These are phyloP conservation scores for Hirtodrosophila histrioides DNA, from an alignment of 2,888 invertebrate genomes.

Conservation along the genomic window DNA sequence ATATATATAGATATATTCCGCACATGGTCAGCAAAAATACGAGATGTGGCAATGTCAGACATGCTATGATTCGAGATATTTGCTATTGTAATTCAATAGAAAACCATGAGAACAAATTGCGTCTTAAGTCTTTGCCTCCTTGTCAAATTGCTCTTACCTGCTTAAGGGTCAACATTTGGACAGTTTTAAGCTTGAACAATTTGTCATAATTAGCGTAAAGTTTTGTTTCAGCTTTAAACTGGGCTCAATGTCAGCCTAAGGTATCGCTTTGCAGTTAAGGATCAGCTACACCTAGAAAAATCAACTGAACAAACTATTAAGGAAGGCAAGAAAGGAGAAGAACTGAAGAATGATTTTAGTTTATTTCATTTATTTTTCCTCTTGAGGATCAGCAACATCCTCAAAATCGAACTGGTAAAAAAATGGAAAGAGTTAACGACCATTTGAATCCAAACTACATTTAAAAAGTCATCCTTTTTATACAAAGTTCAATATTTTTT, in stretches of 20 bases:
- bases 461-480: too few relatives aligned
- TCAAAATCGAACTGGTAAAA: too few relatives aligned
- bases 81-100: constrained; percentile 54
- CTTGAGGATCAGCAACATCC: too few relatives aligned
- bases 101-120: constrained; percentile 37
- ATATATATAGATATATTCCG: constrained; percentile 9
- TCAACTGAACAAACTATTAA: too few relatives aligned
- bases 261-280: background rate
- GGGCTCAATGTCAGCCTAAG: constrained; percentile 22
- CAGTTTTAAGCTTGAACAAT: constrained; percentile 43
- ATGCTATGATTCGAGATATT: constrained; percentile 52
- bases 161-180: constrained; percentile 42
- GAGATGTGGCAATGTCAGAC: constrained; percentile 56
- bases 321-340: too few relatives aligned
- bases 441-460: too few relatives aligned
- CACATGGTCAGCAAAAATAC: constrained; percentile 42
- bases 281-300: too few relatives aligned
- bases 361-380: too few relatives aligned
- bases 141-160: constrained; percentile 33
- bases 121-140: constrained; percentile 4
- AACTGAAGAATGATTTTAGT: too few relatives aligned
- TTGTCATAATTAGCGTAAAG: constrained; percentile 32
- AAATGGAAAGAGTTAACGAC: too few relatives aligned
- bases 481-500: too few relatives aligned
- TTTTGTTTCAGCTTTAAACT: constrained; percentile 8